A percentile compares a stretch with the other conserved stretches of the same genome.
These are phyloP conservation scores for Threskiornis aethiopicus DNA, from an alignment of 2,797 vertebrate species.

Conservation along the genomic window DNA sequence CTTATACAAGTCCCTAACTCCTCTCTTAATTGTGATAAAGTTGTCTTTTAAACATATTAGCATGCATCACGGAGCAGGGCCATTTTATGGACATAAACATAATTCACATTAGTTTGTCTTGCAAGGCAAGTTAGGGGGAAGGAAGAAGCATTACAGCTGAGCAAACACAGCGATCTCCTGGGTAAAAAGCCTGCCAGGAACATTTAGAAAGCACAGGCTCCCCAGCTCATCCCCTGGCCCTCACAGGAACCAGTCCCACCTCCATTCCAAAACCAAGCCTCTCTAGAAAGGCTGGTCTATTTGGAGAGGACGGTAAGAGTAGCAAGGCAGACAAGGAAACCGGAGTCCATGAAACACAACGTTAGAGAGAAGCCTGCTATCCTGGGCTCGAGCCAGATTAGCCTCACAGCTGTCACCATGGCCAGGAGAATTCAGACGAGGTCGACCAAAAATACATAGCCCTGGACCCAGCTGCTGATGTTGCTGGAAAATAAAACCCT, in stretches of 20 bases:
- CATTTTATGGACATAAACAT: not conserved
- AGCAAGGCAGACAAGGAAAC: not conserved
- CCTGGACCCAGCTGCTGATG: slow-evolving; percentile 3
- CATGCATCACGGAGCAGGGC: accelerated
- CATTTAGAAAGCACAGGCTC: not conserved
- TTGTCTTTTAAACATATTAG: not conserved
- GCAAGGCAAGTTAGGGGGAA: not conserved
- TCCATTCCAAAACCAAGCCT: not conserved
- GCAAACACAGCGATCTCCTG: not conserved
- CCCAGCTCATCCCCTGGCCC: not conserved
- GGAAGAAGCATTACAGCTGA: not conserved
- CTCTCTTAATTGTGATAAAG: not conserved
- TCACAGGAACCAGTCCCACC: not conserved
- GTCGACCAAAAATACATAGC: slow-evolving; percentile 5
- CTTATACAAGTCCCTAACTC: not conserved
- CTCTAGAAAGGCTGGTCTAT: not conserved
- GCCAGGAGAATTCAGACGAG: not conserved
- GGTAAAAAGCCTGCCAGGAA: not conserved
- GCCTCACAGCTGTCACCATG: not conserved
- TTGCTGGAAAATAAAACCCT: not conserved
- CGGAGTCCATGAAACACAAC: not conserved
- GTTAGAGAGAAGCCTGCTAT: not conserved
- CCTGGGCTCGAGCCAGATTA: not conserved
- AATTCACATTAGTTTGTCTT: not conserved
- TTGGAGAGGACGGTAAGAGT: not conserved